Conservation (phyloP, 2,113 vertebrate species). For the Balaeniceps rex region DNA sequence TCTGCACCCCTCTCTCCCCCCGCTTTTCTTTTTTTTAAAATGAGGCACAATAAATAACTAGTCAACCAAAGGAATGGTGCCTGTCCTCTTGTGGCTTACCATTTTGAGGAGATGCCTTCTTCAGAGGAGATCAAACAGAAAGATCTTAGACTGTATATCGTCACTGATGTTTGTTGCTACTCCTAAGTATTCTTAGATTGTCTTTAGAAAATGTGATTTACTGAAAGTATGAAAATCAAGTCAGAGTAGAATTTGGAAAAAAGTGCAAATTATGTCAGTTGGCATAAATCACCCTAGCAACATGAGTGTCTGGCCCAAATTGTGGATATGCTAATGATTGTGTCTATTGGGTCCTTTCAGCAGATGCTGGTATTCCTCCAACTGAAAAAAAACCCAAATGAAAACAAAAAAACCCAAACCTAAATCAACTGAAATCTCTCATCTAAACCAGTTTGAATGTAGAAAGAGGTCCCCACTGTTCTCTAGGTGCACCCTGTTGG, state of each 20-base stretch:
- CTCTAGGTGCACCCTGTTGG: not conserved
- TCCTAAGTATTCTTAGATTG: not conserved
- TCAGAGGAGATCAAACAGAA: not conserved
- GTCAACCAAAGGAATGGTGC: not conserved
- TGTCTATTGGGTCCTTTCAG: not conserved
- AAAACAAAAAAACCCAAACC: not conserved
- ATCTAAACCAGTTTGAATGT: not conserved
- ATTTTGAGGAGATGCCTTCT: not conserved
- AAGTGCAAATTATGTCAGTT: not conserved
- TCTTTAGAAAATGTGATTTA: not conserved
- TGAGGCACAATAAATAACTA: not conserved
- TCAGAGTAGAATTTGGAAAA: not conserved
- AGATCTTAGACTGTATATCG: not conserved
- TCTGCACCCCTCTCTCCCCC: rapidly evolving
- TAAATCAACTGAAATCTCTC: not conserved
- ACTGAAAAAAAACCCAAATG: not conserved
- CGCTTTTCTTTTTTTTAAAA: not conserved
- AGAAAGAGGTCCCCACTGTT: not conserved
- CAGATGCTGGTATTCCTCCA: not conserved
- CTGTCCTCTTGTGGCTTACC: not conserved
- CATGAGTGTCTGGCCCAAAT: not conserved
- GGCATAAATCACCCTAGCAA: not conserved
- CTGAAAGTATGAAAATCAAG: not conserved
- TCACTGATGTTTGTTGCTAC: not conserved
- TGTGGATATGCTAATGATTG: not conserved